Base-by-base conservation (phyloP, 1,140 invertebrate genomes). In the Eumeta japonica region DNA sequence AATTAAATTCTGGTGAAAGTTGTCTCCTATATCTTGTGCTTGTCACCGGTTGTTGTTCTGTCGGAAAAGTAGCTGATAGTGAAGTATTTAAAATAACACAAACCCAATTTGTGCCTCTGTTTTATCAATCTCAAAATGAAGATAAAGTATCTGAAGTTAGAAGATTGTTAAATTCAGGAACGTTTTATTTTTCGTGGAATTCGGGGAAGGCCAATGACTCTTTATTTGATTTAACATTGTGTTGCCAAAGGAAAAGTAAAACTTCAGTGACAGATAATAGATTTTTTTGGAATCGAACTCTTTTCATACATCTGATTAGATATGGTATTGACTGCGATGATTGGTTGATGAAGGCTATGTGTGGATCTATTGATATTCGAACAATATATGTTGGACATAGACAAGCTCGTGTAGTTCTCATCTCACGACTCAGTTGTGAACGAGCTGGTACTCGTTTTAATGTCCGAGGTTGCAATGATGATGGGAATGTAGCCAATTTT, bases 401-500 rank as follows among this genome's bases (percentile, higher is more conserved):
- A 41, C 93, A 96, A 75, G 94, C 93, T 3, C 84, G 92, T 56
- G 92, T 94, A 2, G 91, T 92, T 5, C 83, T 99, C 12, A 87
- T 99, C 37, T 99, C 97, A 9, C 79, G 97, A 38, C 80, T 99
- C 3, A 98, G 94, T 66, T 97, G 92, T 75, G 96, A 99, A 77
- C 79, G 97, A 53, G 93, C 93, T 27, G 94, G 94, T 3, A 97
- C 94, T 10, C 82, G 90, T 63, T 99, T 99, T 62, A 98, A 98
- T 78, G 95, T 98, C 0, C 80, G 97, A 50, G 97, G 97, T n/a
- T 91, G 88, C 20, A 98, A 99, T 76, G 97, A 99, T 78, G 92
- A 97, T 68, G 97, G 97, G 0, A 90, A 97, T 79, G 97, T 99
- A 19, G 97, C 97, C 2, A 99, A 99, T 80, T 99, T 99, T 82